These are phyloP conservation scores for Euura saliciscinereae DNA, from an alignment of 1,140 invertebrate genomes.

Conservation along the genomic window DNA sequence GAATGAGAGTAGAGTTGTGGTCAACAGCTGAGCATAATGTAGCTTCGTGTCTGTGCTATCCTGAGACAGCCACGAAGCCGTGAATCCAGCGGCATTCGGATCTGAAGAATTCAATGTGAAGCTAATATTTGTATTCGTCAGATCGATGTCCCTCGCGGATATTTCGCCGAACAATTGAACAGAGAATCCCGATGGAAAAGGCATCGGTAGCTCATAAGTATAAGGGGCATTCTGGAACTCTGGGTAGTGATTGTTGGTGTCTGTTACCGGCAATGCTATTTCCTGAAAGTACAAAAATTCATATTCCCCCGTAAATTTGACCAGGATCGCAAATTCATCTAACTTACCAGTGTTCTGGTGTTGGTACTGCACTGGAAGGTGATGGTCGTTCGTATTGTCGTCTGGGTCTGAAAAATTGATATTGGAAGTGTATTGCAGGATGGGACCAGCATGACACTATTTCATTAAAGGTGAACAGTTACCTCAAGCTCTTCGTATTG, in stretches of 20 bases:
- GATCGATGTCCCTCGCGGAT: conserved; percentile 29
- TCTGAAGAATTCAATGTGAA: conserved; percentile 22
- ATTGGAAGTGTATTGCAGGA: not conserved
- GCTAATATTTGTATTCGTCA: conserved; percentile 26
- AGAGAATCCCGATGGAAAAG: conserved; percentile 28
- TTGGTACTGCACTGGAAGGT: not conserved
- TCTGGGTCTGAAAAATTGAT: not conserved
- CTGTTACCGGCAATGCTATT: conserved; percentile 21
- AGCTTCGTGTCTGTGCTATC: conserved; percentile 20
- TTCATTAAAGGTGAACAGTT: not conserved
- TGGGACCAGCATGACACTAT: too few relatives aligned
- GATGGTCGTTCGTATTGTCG: not conserved
- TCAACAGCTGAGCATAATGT: conserved; percentile 23
- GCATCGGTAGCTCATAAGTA: conserved; percentile 31
- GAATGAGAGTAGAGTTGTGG: conserved; percentile 21
- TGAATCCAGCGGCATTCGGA: conserved; percentile 17
- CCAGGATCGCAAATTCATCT: not conserved
- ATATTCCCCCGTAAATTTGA: too few relatives aligned
- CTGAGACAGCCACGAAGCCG: conserved; percentile 16
- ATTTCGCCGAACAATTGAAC: conserved; percentile 24
- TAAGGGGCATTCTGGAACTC: conserved; percentile 29
- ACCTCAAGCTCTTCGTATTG: conserved; percentile 3
- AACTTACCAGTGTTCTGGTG: not conserved
- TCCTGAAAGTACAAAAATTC: conserved; percentile 14
- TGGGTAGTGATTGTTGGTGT: conserved; percentile 34